These are phyloP conservation scores for Drosophila lini DNA, from an alignment of 1,140 invertebrate species.

Conservation along the genomic window DNA sequence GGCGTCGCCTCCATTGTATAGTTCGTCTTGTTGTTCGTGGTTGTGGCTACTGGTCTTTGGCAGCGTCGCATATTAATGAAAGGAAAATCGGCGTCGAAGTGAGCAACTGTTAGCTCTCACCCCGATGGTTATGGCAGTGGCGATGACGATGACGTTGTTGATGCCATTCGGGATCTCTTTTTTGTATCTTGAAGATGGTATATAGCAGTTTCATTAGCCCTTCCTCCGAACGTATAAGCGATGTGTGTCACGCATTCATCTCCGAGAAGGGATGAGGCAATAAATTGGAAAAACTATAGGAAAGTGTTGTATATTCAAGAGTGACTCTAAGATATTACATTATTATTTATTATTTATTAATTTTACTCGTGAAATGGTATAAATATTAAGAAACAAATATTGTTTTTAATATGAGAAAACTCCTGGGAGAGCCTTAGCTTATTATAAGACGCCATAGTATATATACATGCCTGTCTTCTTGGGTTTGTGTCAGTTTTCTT, in stretches of 20 bases:
- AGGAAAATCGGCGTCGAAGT: slow-evolving; percentile 26
- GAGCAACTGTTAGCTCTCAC: slow-evolving; percentile 34
- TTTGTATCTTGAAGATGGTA: slow-evolving; percentile 23
- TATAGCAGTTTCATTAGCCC: slow-evolving; percentile 20
- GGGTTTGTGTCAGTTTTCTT: not conserved
- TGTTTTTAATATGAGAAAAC: not conserved
- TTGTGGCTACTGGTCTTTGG: slow-evolving; percentile 32
- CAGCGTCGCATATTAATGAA: slow-evolving; percentile 46
- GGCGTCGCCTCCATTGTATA: slow-evolving; percentile 19
- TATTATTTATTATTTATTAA: not conserved
- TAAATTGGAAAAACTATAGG: not conserved
- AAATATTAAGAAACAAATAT: not conserved
- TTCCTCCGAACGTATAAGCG: not conserved
- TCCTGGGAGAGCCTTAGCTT: not conserved
- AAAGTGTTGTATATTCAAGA: not conserved
- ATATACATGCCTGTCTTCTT: slow-evolving; percentile 4
- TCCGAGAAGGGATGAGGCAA: not conserved
- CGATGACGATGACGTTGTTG: slow-evolving; percentile 8
- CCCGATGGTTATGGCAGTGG: slow-evolving; percentile 16
- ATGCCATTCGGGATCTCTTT: slow-evolving; percentile 8
- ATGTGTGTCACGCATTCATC: slow-evolving; percentile 21
- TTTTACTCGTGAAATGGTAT: no score
- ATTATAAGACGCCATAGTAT: not conserved
- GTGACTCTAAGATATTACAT: not conserved
- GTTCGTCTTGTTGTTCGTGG: slow-evolving; percentile 7